Evolutionary conservation across 2,113 vertebrate species (phyloP), one percentile per base, ranked within the genome.

Genomic region (Mastomys coucha): DNA sequence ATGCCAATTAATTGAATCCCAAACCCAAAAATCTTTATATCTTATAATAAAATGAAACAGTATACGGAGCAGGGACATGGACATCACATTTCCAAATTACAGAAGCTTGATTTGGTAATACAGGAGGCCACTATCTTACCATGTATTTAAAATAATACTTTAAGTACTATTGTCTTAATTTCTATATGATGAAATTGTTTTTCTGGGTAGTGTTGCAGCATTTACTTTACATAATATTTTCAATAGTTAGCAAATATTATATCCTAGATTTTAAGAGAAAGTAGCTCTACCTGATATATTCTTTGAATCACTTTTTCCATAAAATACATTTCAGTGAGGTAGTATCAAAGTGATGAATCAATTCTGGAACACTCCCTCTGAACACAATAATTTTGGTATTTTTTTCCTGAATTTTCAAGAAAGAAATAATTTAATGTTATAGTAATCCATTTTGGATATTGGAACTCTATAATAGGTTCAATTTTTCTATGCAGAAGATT

Each of bases 281-380:
- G 5, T 93, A 69, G 28, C 17, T 77, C 42, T 1, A 8, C 17
- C 5, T 92, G n/a, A 84, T 75, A 97, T 2, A 10, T 65, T 53
- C 58, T 93, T 93, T 93, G 58, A 96, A 82, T 76, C 92, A 81
- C 36, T 93, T 78, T 82, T 96, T 91, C 84, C 39, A 39, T 81
- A 85, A 89, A 86, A 72, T 81, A 94, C n/a, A 91, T 82, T 93
- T 92, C 22, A 81, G n/a, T 20, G 33, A 72, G 93, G 60, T 87
- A n/a, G n/a, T 93, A n/a, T 94, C 56, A 94, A 94, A 96, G 91
- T 56, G 42, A 87, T 91, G 45, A 65, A 91, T 88, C 72, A 93
- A 93, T 85, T 56, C 33, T 56, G n/a, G 11, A 39, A 93, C 20
- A 81, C 28, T 91, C 94, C 63, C 5, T 12, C 24, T 91, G 7